Evolutionary conservation across 2,797 vertebrate species (phyloP).

Genomic region (Vultur gryphus): DNA sequence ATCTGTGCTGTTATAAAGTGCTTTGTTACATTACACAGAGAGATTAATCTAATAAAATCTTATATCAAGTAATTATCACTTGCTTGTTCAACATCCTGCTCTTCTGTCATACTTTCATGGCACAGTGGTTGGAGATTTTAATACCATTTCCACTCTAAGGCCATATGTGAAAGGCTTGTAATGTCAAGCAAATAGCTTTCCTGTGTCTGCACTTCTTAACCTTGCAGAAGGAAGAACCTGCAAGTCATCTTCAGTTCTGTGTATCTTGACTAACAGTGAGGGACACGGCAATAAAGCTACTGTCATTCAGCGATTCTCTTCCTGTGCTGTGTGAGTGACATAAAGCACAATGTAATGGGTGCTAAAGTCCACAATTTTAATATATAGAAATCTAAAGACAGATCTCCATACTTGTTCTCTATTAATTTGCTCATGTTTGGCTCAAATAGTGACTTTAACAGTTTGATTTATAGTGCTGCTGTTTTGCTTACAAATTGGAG

Average conservation of each 20-base stretch:
- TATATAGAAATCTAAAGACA: neutral
- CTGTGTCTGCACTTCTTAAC: neutral
- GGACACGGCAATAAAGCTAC: neutral
- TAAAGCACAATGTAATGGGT: neutral
- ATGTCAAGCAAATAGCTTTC: neutral
- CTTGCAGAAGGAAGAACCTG: neutral
- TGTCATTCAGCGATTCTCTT: neutral
- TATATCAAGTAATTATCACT: neutral
- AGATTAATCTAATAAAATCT: neutral
- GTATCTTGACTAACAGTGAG: neutral
- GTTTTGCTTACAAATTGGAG: slow-evolving; percentile 69
- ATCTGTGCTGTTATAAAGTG: neutral
- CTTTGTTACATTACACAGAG: neutral
- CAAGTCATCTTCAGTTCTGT: neutral
- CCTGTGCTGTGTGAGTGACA: fast-evolving
- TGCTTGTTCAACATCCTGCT: neutral
- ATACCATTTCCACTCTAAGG: neutral
- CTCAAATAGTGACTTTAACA: slow-evolving; percentile 28
- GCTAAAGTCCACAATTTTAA: neutral
- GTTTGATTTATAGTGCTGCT: slow-evolving; percentile 63
- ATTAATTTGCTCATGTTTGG: slow-evolving; percentile 45
- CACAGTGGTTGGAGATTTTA: neutral
- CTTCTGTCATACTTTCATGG: neutral
- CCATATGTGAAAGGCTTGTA: neutral
- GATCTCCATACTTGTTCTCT: neutral